Base-by-base conservation (phyloP, 2,113 vertebrate species). In the Bos taurus region DNA sequence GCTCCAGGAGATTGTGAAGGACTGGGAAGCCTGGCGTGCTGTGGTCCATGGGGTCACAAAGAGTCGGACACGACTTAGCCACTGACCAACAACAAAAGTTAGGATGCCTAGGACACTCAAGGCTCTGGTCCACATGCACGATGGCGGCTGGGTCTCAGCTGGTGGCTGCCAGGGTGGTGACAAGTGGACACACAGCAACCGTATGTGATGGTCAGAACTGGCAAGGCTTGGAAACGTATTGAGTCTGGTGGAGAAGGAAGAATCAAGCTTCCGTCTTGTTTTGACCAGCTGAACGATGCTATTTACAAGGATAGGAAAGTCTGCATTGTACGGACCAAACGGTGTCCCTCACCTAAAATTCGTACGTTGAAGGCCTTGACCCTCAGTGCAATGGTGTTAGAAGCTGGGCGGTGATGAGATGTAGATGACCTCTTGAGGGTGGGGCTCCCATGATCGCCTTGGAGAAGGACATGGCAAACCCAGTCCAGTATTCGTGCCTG, bases 61-160 rank as follows among this genome's bases (percentile, higher is more conserved):
- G n/a, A 12, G 64, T 71, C 0, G 0, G 64, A 36, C 17, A 23
- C 0, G 0, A 11, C 64, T 21, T 21, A 21, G n/a, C n/a, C 9
- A 23, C 19, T 23, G 64, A 6, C 17, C 17, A 36, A 11, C n/a
- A 21, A 9, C 13, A 5, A 11, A 80, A 5, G 9, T 3, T 0
- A 3, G 40, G 3, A 5, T 56, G 23, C 1, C 6, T 1, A 5
- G 40, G 2, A 2, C 8, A 56, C 6, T 36, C 0, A 13, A 28
- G 48, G 50, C 23, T 23, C 10, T 9, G 43, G 30, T 36, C 56
- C 43, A 14, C 1, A 3, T 2, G 9, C 40, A 0, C n/a, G n/a
- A 43, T 23, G 33, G 33, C 0, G 10, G 10, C 25, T 30, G 54
- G 7, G 16, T 59, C 19, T 33, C 11, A 56, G 28, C 0, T 17